phyloP scores from a whole-genome alignment of 2,113 vertebrate species.

The Coregonus clupeaformis region DNA sequence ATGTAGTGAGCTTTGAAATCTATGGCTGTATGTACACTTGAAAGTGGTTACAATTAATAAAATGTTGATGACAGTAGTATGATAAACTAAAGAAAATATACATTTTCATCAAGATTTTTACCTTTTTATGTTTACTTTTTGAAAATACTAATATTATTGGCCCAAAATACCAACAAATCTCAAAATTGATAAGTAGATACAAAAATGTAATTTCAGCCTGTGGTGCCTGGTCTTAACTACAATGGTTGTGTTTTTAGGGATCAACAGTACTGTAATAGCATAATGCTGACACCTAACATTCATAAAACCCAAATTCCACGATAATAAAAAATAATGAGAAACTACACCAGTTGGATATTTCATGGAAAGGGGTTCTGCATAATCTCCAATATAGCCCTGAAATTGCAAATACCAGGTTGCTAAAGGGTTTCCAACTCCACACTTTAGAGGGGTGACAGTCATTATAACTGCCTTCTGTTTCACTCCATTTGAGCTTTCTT shows the following conservation, averaged over 20 bases:
- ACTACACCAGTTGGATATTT: neutral
- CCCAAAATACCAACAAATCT: too few species aligned
- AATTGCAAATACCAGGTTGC: conserved; percentile 32
- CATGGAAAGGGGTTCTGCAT: conserved; percentile 12
- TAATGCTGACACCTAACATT: neutral
- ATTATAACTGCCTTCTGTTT: conserved; percentile 55
- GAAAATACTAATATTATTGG: too few species aligned
- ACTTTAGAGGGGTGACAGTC: conserved; percentile 52
- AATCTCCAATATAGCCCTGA: conserved; percentile 5
- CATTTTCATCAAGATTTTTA: too few species aligned
- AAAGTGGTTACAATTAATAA: too few species aligned
- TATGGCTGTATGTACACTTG: too few species aligned
- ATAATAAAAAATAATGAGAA: neutral
- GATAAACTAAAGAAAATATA: too few species aligned
- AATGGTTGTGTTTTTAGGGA: neutral
- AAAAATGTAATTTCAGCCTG: too few species aligned
- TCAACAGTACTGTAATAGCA: neutral
- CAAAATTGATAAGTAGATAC: too few species aligned
- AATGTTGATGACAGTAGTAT: too few species aligned
- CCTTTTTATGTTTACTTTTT: too few species aligned
- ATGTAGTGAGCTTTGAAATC: too few species aligned
- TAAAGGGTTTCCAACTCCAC: conserved; percentile 56
- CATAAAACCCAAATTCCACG: neutral
- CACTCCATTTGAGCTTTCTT: conserved; percentile 51
- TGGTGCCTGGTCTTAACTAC: too few species aligned